These are phyloP conservation scores for Plestiodon gilberti DNA, from an alignment of 2,113 vertebrate species.

Conservation along the genomic window DNA sequence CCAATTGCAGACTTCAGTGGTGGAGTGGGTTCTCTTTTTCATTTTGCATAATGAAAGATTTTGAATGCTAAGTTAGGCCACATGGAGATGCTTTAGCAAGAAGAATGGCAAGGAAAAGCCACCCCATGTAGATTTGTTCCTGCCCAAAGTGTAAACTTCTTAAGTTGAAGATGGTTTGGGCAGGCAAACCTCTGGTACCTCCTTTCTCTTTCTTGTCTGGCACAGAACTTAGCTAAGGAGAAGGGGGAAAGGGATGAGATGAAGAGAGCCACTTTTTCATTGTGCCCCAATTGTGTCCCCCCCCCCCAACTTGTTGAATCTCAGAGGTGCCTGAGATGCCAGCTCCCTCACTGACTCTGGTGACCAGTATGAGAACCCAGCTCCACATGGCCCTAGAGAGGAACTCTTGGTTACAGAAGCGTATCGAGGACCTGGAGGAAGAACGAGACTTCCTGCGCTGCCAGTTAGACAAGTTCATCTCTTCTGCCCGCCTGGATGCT, in stretches of 20 bases:
- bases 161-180: neutral
- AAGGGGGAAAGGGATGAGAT: rapidly evolving
- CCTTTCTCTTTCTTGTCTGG: too few species aligned
- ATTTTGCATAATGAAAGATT: neutral
- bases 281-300: too few species aligned
- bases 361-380: conserved; percentile 84
- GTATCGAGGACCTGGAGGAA: conserved; percentile 90
- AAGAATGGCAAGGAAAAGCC: neutral
- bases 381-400: conserved; percentile 91
- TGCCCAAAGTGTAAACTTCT: neutral
- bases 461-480: conserved; percentile 90
- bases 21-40: too few species aligned
- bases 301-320: neutral
- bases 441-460: conserved; percentile 90
- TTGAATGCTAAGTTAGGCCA: neutral
- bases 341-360: conserved; percentile 78
- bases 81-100: neutral
- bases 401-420: conserved; percentile 90
- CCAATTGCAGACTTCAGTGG: neutral
- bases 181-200: neutral
- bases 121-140: neutral
- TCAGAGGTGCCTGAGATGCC: conserved; percentile 61
- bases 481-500: conserved; percentile 81
- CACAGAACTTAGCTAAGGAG: neutral
- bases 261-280: neutral